Base-by-base conservation (phyloP, 92 coral and sea anemone genomes). In the Blastomussa wellsi region DNA sequence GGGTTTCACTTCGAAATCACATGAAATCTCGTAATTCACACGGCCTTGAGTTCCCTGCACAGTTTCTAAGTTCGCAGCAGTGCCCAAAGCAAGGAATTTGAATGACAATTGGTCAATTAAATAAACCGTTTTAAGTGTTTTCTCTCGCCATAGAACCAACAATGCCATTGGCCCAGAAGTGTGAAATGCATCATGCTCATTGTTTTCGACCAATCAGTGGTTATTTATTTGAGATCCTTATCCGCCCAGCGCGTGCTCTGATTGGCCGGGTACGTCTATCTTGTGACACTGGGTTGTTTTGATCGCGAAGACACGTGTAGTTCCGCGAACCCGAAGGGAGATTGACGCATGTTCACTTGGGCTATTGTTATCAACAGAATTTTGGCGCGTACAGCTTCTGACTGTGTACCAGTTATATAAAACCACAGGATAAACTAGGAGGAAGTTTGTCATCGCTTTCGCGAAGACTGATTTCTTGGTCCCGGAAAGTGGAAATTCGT, bases 61-160 rank as follows among this genome's bases (percentile, higher is more conserved):
- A 57, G n/a, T 72, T 47, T 69, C 28, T 20, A 35, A 59, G 86
- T 60, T 74, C 59, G 15, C 74, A 78, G 90, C 90, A 81, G 73
- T 77, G 72, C 90, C 32, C 37, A 72, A 82, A 88, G 89, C 91
- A 51, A 37, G n/a, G 85, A 75, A 94, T 90, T 90, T 93, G 95
- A 93, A 92, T 94, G 92, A 94, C 98, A 94, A 94, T 88, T 86
- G 95, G 88, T 92, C 98, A 94, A 94, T 94, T 94, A 94, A 92
- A 94, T 93, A 92, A 94, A 91, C 95, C 95, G 95, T 92, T 94
- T 78, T 94, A 92, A 94, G 97, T 92, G 93, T 90, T 90, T 90
- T 87, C 88, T 90, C 72, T 85, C 84, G 82, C 94, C 88, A 92
- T 88, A 90, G 89, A 77, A 72, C 92, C 79, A 91, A 92, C 92